phyloP scores from a whole-genome alignment of 2,888 invertebrate species.

The Alviniconcha strummeri region DNA sequence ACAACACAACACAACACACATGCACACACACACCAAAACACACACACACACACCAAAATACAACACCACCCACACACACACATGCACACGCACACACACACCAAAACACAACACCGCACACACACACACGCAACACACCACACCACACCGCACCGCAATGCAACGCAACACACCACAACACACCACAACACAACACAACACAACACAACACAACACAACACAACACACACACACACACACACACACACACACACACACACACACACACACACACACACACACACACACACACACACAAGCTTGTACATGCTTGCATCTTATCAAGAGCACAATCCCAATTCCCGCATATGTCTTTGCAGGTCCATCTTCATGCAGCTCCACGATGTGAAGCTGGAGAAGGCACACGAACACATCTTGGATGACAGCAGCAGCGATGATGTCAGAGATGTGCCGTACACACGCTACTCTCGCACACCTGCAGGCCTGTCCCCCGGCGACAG shows the following conservation, averaged over 20 bases:
- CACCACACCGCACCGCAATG: no score
- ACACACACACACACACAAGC: background rate
- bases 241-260: slow-evolving; percentile 4
- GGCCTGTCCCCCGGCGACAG: slow-evolving; percentile 41
- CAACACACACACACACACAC: background rate
- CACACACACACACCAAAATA: no score
- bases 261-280: background rate
- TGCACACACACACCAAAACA: no score
- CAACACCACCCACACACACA: no score
- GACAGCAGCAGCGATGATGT: slow-evolving; percentile 47
- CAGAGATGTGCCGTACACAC: slow-evolving; percentile 48
- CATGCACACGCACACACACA: no score
- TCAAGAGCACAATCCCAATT: no score
- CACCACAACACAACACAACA: background rate
- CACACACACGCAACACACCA: no score
- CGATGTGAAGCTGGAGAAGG: slow-evolving; percentile 68
- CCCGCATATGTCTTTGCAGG: slow-evolving; percentile 44
- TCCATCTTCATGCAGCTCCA: slow-evolving; percentile 67
- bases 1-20: no score
- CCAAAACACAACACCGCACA: no score
- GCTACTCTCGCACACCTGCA: slow-evolving; percentile 37
- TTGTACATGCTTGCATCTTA: background rate
- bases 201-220: no score
- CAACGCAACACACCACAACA: slow-evolving; percentile 3
- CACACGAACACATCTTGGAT: slow-evolving; percentile 35